phyloP scores from a whole-genome alignment of 1,140 invertebrate genomes.

The Euwallacea fornicatus region DNA sequence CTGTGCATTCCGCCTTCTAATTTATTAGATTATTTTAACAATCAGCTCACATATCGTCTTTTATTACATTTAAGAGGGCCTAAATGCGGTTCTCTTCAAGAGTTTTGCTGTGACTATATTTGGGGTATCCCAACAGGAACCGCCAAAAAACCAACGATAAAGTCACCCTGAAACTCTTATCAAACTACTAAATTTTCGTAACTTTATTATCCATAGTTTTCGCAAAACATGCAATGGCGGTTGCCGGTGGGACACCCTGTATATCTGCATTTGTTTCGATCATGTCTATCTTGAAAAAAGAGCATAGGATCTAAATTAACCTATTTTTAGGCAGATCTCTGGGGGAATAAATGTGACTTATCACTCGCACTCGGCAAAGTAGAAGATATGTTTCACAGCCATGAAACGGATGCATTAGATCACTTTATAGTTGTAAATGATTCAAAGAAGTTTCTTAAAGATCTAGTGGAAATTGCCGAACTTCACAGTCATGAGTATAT shows the following conservation, averaged over 20 bases:
- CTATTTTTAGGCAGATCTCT: constrained; percentile 59
- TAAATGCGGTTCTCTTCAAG: no score
- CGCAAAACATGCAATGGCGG: no score
- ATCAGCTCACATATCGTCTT: constrained; percentile 6
- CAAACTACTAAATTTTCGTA: no score
- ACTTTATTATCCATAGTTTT: no score
- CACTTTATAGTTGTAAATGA: constrained; percentile 72
- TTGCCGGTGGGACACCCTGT: no score
- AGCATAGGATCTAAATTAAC: constrained; percentile 8
- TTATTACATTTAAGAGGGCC: no score
- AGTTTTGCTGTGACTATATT: no score
- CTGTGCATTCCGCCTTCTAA: no score
- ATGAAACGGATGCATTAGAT: constrained; percentile 61
- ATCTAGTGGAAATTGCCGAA: not conserved
- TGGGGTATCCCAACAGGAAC: no score
- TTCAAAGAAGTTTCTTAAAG: constrained; percentile 57
- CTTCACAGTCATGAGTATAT: not conserved
- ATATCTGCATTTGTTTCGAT: no score
- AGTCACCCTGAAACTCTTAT: no score
- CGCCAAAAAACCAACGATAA: no score
- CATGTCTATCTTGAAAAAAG: constrained; percentile 2
- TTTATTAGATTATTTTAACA: constrained; percentile 4
- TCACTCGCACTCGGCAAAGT: constrained; percentile 75
- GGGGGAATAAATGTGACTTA: constrained; percentile 85
- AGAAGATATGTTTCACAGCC: constrained; percentile 16